A percentile compares a stretch with the other conserved stretches of the same genome.
These are phyloP conservation scores for Volucella zonaria DNA, from an alignment of 2,888 invertebrate species.

Conservation along the genomic window DNA sequence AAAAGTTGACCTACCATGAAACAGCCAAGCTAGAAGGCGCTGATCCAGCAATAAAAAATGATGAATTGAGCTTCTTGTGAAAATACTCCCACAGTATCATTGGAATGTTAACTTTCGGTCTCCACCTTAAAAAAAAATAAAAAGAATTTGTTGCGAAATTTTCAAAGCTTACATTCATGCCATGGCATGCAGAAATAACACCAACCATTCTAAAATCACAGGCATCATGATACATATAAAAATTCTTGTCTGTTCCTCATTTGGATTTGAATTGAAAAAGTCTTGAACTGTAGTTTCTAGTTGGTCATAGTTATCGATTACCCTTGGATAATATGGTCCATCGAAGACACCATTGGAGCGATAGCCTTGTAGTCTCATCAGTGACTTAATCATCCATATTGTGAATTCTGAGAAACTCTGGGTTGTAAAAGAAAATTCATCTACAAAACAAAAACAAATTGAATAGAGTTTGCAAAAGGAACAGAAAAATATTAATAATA, in stretches of 20 bases:
- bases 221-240: conserved; percentile 82
- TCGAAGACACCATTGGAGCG: conserved; percentile 80
- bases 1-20: conserved; percentile 75
- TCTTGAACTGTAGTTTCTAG: conserved; percentile 83
- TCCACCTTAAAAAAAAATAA: conserved; percentile 80
- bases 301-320: conserved; percentile 82
- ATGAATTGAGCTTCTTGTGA: conserved; percentile 84
- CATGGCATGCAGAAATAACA: neutral
- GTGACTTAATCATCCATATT: conserved; percentile 83
- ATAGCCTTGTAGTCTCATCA: conserved; percentile 82
- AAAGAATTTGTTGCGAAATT: conserved; percentile 19
- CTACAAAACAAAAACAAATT: conserved; percentile 50
- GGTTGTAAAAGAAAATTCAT: conserved; percentile 70
- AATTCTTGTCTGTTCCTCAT: conserved; percentile 83
- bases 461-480: neutral
- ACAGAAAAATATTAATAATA: neutral
- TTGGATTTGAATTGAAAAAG: conserved; percentile 82
- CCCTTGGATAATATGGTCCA: conserved; percentile 74
- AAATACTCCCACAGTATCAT: conserved; percentile 85
- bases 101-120: conserved; percentile 83
- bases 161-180: neutral
- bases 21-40: conserved; percentile 83
- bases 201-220: conserved; percentile 81
- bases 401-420: conserved; percentile 78
- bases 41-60: conserved; percentile 83